Base-by-base conservation (phyloP, 1,140 invertebrate genomes). In the Drosophila persimilis region DNA sequence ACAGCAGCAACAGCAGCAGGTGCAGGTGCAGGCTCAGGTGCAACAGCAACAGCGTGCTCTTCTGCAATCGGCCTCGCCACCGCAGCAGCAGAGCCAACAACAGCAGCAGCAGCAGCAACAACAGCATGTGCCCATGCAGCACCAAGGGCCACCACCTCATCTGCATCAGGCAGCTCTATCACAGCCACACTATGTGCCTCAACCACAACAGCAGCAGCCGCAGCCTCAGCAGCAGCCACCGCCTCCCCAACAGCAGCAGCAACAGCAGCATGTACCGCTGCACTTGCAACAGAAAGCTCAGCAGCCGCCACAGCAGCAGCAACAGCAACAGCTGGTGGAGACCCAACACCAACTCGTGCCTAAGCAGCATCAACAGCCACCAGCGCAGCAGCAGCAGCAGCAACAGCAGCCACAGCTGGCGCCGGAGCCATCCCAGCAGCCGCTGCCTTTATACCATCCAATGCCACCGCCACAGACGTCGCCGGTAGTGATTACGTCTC, bases 161-260 rank as follows among this genome's bases (percentile, higher is more conserved):
- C 67, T 66, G 43, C 80, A 89, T 41, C 77, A 77, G 58, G 92
- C 92, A 70, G 85, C 92, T 6, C 91, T 91, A 56, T 80, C 91
- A 57, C 93, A 92, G 55, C 83, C 91, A 54, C 91, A 92, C 57
- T 86, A 91, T 47, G 92, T 93, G 55, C 85, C 83, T 65, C 58
- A 78, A 47, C 76, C 76, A 63, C 80, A 85, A 51, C 81, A 70
- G 24, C 83, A 86, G 46, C 86, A 64, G 51, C 76, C 89, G 52
- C 80, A 64, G 51, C 76, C 89, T 51, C 80, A 85, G 54, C 81
- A 70, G 24, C 83, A 86, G 46, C 86, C 64, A 48, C 76, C 89
- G 53, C 80, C 90, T 22, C 88, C 91, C 57, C 76, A 70, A 54
- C 71, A 73, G 89, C 91, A 84, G 15, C 79, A 73, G 73, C 50